These are phyloP conservation scores for Coleophora deauratella DNA, from an alignment of 2,888 invertebrate species.

Conservation along the genomic window DNA sequence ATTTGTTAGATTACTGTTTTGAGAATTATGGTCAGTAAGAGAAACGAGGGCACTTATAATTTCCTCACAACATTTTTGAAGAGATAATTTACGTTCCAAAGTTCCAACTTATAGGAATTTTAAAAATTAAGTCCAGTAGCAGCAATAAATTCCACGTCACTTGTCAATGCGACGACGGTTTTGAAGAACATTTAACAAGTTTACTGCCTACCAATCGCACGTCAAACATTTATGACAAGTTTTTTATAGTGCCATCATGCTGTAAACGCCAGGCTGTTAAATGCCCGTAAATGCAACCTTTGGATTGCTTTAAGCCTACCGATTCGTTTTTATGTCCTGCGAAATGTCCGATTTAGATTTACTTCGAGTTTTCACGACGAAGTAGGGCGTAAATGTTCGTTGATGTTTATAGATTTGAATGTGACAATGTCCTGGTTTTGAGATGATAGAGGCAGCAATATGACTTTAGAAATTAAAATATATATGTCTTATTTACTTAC, in stretches of 20 bases:
- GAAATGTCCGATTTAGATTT: constrained; percentile 55
- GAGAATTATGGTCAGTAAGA: too few relatives aligned
- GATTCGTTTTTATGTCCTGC: constrained; percentile 54
- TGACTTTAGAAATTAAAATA: too few relatives aligned
- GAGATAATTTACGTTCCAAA: too few relatives aligned
- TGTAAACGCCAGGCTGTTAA: constrained; percentile 49
- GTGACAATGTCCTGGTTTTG: too few relatives aligned
- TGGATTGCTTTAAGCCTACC: constrained; percentile 51
- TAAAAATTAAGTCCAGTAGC: neutral
- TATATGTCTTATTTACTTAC: too few relatives aligned
- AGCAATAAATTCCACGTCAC: constrained; percentile 14
- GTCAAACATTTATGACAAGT: constrained; percentile 54
- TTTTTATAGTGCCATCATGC: constrained; percentile 56
- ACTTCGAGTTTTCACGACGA: constrained; percentile 41
- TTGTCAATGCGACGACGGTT: constrained; percentile 14
- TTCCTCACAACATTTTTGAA: too few relatives aligned
- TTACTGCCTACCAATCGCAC: constrained; percentile 40
- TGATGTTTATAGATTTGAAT: too few relatives aligned
- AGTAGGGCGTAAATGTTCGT: constrained; percentile 24
- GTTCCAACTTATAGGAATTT: too few relatives aligned
- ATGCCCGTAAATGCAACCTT: constrained; percentile 54
- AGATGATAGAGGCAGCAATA: too few relatives aligned
- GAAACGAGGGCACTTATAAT: too few relatives aligned
- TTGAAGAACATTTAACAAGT: constrained; percentile 16
- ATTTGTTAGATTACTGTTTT: too few relatives aligned